Base-by-base conservation (phyloP, 2,888 invertebrate species). In the Lagria hirta region DNA sequence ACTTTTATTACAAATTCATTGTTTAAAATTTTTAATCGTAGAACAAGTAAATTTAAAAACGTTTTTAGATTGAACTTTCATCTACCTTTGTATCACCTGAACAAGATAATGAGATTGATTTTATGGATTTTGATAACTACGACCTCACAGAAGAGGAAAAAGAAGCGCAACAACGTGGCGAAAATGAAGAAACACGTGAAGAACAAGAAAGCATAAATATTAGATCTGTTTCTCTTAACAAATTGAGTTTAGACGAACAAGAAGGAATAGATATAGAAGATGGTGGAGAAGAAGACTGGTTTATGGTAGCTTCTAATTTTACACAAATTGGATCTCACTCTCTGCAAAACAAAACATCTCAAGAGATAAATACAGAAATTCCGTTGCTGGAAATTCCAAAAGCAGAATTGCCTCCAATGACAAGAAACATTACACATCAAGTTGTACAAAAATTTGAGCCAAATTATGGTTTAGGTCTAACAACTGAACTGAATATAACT, bases 21-120 rank as follows among this genome's bases (percentile, higher is more conserved):
- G n/a, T n/a, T n/a, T n/a, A n/a, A n/a, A n/a, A n/a, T n/a, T n/a
- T n/a, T n/a, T n/a, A n/a, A 56, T 18, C n/a, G n/a, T 5, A 71
- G 74, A 34, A 2, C 8, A 24, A 20, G 8, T 6, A 11, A 11
- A 11, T 10, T 6, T 26, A 2, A n/a, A 18, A 11, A 13, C 21
- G 14, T 3, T 34, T 27, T 5, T 16, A 62, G 58, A 58, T 61
- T 15, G 54, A 53, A 28, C 22, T 76, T 70, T 41, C 75, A 69
- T 48, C 75, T n/a, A n/a, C n/a, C 72, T 75, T 76, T 71, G 38
- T 65, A 62, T 61, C 74, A 72, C 51, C 58, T 3, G 58, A 58
- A 29, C 54, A 57, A 4, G 59, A 61, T 4, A 61, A 60, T 38
- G 61, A 56, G 11, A 53, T 69, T 3, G 58, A 55, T 2, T 58